Percentiles rank a stretch among this genome's conserved stretches.
These are phyloP conservation scores for Ctenopoma kingsleyae DNA, from an alignment of 2,797 vertebrate genomes.

Conservation along the genomic window DNA sequence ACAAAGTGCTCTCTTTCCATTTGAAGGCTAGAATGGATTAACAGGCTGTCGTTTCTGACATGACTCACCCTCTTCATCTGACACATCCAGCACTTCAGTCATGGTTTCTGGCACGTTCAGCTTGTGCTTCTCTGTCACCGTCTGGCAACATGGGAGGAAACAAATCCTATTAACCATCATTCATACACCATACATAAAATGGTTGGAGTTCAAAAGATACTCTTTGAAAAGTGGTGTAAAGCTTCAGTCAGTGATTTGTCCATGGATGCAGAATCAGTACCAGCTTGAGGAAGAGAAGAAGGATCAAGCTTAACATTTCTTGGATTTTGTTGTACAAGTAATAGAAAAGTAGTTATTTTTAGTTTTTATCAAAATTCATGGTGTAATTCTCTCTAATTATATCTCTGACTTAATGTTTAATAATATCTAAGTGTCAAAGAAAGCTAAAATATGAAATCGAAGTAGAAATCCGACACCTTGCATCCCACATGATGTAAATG, in stretches of 20 bases:
- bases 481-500: too few relatives aligned
- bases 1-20: neutral
- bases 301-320: neutral
- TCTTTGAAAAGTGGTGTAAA: neutral
- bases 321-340: too few relatives aligned
- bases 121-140: conserved; percentile 98
- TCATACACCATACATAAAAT: neutral
- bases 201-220: neutral
- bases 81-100: conserved; percentile 97
- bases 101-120: conserved; percentile 98
- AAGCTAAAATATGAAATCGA: too few relatives aligned
- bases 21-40: neutral
- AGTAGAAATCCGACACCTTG: too few relatives aligned
- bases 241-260: neutral
- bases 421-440: too few relatives aligned
- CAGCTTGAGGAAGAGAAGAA: neutral
- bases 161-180: rapidly evolving
- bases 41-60: neutral
- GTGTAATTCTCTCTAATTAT: too few relatives aligned
- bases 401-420: too few relatives aligned
- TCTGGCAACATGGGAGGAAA: conserved; percentile 78
- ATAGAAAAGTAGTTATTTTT: too few relatives aligned
- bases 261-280: neutral
- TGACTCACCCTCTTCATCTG: conserved; percentile 96
- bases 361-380: too few relatives aligned